Evolutionary conservation across 2,113 vertebrate genomes (phyloP).

Genomic region (Urocynchramus pylzowi): DNA sequence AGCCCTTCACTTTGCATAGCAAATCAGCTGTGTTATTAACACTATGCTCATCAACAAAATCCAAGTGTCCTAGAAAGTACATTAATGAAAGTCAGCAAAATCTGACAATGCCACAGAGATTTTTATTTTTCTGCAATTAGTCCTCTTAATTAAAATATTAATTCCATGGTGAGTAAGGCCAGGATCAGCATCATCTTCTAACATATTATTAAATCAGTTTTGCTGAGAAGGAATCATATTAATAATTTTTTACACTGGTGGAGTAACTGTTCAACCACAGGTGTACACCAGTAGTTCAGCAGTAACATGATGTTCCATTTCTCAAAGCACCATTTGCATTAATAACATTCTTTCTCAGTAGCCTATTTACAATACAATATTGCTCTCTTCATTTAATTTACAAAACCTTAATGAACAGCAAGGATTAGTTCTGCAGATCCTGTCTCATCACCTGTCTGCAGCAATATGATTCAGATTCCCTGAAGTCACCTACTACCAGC

Average conservation of each 20-base stretch:
- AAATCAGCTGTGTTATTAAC: neutral
- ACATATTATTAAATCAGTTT: neutral
- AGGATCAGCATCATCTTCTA: conserved; percentile 8
- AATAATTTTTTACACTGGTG: neutral
- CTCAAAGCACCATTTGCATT: conserved; percentile 2
- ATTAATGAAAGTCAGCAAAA: conserved; percentile 10
- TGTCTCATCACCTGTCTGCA: neutral
- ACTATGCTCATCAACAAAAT: neutral
- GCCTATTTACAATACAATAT: conserved; percentile 26
- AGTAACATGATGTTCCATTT: neutral
- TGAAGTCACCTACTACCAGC: neutral
- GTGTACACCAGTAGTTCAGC: neutral
- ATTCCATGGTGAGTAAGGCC: neutral
- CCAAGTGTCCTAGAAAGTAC: neutral
- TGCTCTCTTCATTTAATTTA: conserved; percentile 31
- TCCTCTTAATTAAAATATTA: neutral
- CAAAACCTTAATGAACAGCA: neutral
- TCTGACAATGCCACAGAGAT: neutral
- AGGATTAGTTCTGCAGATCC: neutral
- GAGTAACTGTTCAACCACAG: neutral
- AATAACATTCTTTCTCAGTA: conserved; percentile 2
- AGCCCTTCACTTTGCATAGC: conserved; percentile 12
- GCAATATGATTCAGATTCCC: neutral
- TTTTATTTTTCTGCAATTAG: conserved; percentile 5
- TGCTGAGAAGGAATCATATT: neutral